Evolutionary conservation across 2,888 invertebrate genomes (phyloP), one percentile per base, ranked within the genome.

Genomic region (Hirtodrosophila trivittata): DNA sequence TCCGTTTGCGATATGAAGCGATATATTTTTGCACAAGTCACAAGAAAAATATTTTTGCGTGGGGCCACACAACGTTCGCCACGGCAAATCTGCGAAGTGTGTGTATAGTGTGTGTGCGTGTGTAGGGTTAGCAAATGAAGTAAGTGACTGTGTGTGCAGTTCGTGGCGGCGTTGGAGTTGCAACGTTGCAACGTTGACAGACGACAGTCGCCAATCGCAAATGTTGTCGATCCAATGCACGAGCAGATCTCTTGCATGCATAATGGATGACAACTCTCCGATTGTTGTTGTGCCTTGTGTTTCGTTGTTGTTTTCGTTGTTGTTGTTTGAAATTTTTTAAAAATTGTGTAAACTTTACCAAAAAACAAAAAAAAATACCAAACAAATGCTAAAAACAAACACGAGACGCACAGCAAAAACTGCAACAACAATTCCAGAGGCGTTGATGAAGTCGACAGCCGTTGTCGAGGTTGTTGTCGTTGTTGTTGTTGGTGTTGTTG

Each of bases 401-500:
- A 73, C 42, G 58, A 39, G 69, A 62, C 50, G 55, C 46, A 51
- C 39, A 64, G 43, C 62, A 43, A 65, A 54, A 74, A 62, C 56
- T 32, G 5, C 51, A 67, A 47, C 64, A 64, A 51, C 38, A 55
- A 32, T 62, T 58, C 56, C 56, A 50, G 41, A 75, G 77, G 77
- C 76, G 75, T 75, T 68, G 78, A 77, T 78, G 69, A 78, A 77
- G 77, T 75, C 75, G 73, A 73, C 75, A 80, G 58, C 57, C 52
- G 55, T 55, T 66, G 56, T 33, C 16, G 46, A 14, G 49, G 49
- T 9, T 32, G 38, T 30, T 60, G 38, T 33, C 16, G 41, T 10
- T 56, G 26, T 49, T 41, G 39, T 18, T 21, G 10, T 33, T 42
- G 5, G n/a, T 28, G 33, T 43, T 51, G 57, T 18, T 52, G 39